Base-by-base conservation (phyloP, 2,113 vertebrate genomes). In the Malurus alboscapulatus region DNA sequence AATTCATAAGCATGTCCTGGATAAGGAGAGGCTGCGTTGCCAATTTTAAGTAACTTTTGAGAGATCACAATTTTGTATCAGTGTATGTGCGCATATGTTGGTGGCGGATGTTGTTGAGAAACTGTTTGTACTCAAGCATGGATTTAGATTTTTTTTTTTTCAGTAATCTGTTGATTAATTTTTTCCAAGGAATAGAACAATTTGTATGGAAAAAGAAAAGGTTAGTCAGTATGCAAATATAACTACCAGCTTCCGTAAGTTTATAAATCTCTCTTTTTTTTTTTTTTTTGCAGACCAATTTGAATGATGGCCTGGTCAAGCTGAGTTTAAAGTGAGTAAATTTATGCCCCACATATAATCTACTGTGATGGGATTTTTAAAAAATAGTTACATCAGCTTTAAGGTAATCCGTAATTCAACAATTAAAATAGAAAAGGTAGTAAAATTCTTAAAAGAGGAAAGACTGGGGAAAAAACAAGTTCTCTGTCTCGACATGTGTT, bases 131-230 rank as follows among this genome's bases (percentile, higher is more conserved):
- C 92, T 93, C 63, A 48, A 91, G 74, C 87, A 58, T 66, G 30
- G 71, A 53, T 73, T 93, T 82, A 58, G 69, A 26, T 12, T 57
- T 62, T 77, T 77, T 63, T 80, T 81, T 86, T 63, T 34, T 4
- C 77, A 75, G 81, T 75, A 84, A 84, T 80, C 86, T 93, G 73
- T 95, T 94, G 85, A 62, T 88, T 95, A 68, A 6, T 87, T 90
- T 81, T 92, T 80, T 72, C 77, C 29, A 77, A 80, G 77, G 47
- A 94, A 67, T 68, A 79, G 94, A 95, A 95, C 84, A 87, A 48
- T 79, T 94, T 94, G 42, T 96, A 20, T 19, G 3, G 90, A 69
- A 93, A 84, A 94, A 53, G 32, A 85, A 95, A 93, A 94, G 77
- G 67, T 91, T 93, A 89, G 30, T 72, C 26, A 55, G 19, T 67